Evolutionary conservation across 2,797 vertebrate species (phyloP).

Genomic region (Brachyalestes nurse): DNA sequence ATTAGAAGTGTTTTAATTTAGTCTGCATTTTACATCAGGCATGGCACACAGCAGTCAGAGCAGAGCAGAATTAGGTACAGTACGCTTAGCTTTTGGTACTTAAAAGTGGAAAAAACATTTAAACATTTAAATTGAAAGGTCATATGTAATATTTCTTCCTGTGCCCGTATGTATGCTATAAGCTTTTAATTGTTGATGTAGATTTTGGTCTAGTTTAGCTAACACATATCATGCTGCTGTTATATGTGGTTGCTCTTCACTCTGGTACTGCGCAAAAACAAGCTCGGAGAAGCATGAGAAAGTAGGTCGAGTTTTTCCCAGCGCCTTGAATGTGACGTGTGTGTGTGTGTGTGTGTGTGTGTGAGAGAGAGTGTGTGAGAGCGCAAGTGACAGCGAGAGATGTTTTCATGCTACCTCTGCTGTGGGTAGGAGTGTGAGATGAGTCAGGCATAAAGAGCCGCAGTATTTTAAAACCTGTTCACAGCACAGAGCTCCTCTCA

Average conservation of each 20-base stretch:
- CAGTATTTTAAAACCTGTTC: conserved; percentile 10
- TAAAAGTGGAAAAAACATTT: too few species aligned
- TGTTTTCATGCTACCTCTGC: conserved; percentile 38
- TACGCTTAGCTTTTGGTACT: too few species aligned
- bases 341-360: not conserved
- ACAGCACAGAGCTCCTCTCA: not conserved
- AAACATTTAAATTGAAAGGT: not conserved
- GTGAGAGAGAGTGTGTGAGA: not conserved
- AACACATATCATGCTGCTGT: not conserved
- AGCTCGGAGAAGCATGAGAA: conserved; percentile 54
- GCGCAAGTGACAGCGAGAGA: not conserved
- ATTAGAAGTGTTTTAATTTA: too few species aligned
- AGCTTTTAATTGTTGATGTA: not conserved
- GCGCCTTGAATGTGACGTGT: conserved; percentile 10
- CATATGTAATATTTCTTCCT: not conserved
- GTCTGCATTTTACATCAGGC: too few species aligned
- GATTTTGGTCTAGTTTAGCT: not conserved
- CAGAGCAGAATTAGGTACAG: too few species aligned
- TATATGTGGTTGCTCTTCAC: conserved; percentile 10
- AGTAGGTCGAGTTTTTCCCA: conserved; percentile 65
- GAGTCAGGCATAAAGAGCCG: conserved; percentile 33
- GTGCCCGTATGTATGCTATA: not conserved
- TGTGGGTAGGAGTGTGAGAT: conserved; percentile 40
- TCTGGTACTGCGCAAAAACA: conserved; percentile 51
- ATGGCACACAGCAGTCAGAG: too few species aligned